These are phyloP conservation scores for Heliconius charithonia DNA, from an alignment of 2,888 invertebrate species.

Conservation along the genomic window DNA sequence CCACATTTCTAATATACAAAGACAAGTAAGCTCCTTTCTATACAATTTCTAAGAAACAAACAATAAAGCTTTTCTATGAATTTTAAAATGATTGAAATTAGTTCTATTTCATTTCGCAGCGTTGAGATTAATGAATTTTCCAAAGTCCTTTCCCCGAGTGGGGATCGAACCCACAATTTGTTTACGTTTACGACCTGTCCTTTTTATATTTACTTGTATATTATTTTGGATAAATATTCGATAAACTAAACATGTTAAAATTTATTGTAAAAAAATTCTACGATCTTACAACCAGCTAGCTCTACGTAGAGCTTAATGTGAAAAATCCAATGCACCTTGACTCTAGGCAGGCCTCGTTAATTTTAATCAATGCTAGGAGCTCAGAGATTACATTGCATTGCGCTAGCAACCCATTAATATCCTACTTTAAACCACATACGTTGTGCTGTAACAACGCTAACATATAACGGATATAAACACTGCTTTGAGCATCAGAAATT, in stretches of 20 bases:
- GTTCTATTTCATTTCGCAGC: not conserved
- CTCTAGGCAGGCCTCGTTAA: constrained; percentile 22
- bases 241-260: not conserved
- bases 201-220: too few species aligned
- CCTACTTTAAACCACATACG: constrained; percentile 3
- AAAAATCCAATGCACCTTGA: constrained; percentile 13
- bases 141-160: too few species aligned
- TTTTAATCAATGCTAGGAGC: constrained; percentile 31
- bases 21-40: not conserved
- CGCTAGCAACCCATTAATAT: constrained; percentile 10
- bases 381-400: constrained; percentile 10
- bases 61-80: not conserved
- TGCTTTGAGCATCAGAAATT: not conserved
- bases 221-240: not conserved
- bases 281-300: not conserved
- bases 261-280: not conserved
- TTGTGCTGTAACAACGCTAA: not conserved
- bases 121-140: too few species aligned
- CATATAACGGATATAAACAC: not conserved
- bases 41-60: not conserved
- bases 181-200: too few species aligned
- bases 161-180: too few species aligned
- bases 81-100: not conserved
- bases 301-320: not conserved
- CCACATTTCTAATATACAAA: constrained; percentile 1